Base-by-base conservation (phyloP, 30 jellyfish, hydroid and myxozoan species). In the Chrysaora quinquecirrha region DNA sequence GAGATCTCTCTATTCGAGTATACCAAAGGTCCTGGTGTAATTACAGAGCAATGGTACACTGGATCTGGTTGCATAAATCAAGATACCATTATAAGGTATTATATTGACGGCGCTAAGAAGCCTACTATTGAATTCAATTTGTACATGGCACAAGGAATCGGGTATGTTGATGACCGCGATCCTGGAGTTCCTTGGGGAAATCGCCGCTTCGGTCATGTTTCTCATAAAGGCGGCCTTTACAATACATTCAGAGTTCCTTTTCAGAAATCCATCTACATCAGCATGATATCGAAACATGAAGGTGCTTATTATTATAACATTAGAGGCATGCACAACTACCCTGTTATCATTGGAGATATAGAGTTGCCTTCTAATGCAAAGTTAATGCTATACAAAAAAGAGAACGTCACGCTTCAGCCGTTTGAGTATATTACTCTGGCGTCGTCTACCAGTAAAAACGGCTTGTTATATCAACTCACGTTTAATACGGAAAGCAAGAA, bases 11-110 rank as follows among this genome's bases (percentile, higher is more conserved):
- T 87, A 38, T 76, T 87, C 38, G 9, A 46, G 19, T 34, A 50
- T 50, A 64, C 27, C 23, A 34, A 43, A 16, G 96, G 92, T 1
- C 96, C 96, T n/a, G 96, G 96, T 2, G 96, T 87, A 22, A 66
- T 87, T 16, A 87, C 96, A 18, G 96, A 87, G 83, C 96, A 87
- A 43, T 87, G 96, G 96, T 87, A 63, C 50, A 64, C 96, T 24
- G 87, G 96, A n/a, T 14, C 29, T 18, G 74, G 46, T 1, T 87
- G 96, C 63, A 20, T 87, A 9, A 67, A 73, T 25, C 86, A 84
- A 0, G 65, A 70, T 27, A 66, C 96, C 0, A 34, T 65, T 30
- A 62, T 83, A 30, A 71, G 96, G 23, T 87, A 87, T 77, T 87
- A 76, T 50, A 80, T 87, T 28, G 96, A 87, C 54, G 75, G 63